Conservation (phyloP, 2,113 vertebrate genomes). For the Haplotaxodon microlepis region DNA sequence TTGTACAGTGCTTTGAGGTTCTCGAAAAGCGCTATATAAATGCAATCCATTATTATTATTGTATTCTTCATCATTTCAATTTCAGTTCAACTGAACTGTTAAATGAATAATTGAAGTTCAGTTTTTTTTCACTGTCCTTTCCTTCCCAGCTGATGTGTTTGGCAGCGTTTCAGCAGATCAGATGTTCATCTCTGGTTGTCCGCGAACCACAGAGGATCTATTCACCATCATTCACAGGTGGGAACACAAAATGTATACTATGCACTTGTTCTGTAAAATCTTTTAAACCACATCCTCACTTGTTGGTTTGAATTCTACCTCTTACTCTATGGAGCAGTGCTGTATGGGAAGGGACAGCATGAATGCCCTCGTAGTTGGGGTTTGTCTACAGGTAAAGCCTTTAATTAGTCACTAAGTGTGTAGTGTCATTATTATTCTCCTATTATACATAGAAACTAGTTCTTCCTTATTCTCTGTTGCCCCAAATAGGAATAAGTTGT, state of each 20-base stretch:
- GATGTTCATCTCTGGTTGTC: slow-evolving; percentile 68
- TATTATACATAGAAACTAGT: background rate
- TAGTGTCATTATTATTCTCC: slow-evolving; percentile 6
- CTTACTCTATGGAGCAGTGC: slow-evolving; percentile 62
- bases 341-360: slow-evolving; percentile 73
- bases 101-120: background rate
- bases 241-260: background rate
- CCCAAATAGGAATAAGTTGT: background rate
- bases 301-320: background rate
- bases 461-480: background rate
- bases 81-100: background rate
- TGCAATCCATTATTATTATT: background rate
- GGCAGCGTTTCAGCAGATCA: slow-evolving; percentile 67
- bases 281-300: background rate
- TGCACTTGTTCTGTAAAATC: background rate
- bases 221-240: slow-evolving; percentile 95
- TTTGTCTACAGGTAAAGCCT: slow-evolving; percentile 71
- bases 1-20: background rate
- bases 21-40: background rate
- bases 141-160: slow-evolving; percentile 66
- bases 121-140: background rate
- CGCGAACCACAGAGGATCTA: slow-evolving; percentile 88
- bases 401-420: slow-evolving; percentile 54
- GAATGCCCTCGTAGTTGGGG: slow-evolving; percentile 68
- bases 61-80: background rate